Conservation (phyloP, 2,888 invertebrate genomes). For the Temnothorax rugatulus region DNA sequence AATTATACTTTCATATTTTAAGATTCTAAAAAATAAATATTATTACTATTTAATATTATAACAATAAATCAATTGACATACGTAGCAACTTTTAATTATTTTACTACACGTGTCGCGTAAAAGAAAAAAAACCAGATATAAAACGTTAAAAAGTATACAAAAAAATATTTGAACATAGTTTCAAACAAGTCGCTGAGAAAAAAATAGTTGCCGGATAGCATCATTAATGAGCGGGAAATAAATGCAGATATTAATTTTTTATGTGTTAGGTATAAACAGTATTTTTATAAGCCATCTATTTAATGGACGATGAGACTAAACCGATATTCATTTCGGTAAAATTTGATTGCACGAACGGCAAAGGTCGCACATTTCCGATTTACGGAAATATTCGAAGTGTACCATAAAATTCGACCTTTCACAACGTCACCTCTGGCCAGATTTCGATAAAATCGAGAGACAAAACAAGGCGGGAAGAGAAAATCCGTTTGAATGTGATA, state of each 20-base stretch:
- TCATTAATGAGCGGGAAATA: neutral
- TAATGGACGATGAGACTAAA: slow-evolving; percentile 36
- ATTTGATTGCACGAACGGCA: slow-evolving; percentile 25
- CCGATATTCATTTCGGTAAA: slow-evolving; percentile 34
- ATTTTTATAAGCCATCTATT: slow-evolving; percentile 22
- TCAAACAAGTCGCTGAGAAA: slow-evolving; percentile 15
- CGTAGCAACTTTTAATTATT: neutral
- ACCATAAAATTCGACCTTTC: slow-evolving; percentile 46
- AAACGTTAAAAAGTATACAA: neutral
- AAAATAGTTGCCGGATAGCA: slow-evolving; percentile 12
- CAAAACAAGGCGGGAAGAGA: slow-evolving; percentile 27
- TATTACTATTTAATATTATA: neutral
- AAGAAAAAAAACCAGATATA: neutral
- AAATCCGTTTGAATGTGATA: slow-evolving; percentile 49
- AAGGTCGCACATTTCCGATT: slow-evolving; percentile 32
- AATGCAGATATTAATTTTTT: slow-evolving; percentile 1
- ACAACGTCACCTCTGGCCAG: slow-evolving; percentile 31
- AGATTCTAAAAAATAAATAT: neutral
- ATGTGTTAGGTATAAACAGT: neutral
- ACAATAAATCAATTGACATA: neutral
- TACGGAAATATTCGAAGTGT: slow-evolving; percentile 47
- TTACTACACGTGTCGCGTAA: neutral
- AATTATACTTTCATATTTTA: neutral
- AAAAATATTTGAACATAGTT: slow-evolving; percentile 8
- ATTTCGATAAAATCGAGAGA: slow-evolving; percentile 37